phyloP scores from a whole-genome alignment of 2,797 vertebrate species.

The Lepilemur ruficaudatus region DNA sequence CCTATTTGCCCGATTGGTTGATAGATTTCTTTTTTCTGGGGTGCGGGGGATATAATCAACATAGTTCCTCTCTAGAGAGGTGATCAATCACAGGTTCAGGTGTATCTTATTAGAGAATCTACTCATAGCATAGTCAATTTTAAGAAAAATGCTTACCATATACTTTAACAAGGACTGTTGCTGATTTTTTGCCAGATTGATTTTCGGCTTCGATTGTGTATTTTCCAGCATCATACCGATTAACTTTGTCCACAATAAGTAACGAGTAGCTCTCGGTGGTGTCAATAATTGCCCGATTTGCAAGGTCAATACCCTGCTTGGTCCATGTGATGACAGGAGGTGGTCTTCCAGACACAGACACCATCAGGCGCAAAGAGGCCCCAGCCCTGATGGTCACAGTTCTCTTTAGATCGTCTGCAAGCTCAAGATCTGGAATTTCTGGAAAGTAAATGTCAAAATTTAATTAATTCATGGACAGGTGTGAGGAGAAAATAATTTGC shows the following conservation, averaged over 20 bases:
- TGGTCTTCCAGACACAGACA: constrained; percentile 94
- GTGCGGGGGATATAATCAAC: neutral
- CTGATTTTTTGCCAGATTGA: constrained; percentile 96
- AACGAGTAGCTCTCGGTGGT: constrained; percentile 92
- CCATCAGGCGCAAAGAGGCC: constrained; percentile 92
- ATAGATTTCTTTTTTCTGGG: neutral
- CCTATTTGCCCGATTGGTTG: neutral
- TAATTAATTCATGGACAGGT: constrained; percentile 53
- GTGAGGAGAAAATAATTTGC: constrained; percentile 17
- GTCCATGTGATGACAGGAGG: constrained; percentile 93
- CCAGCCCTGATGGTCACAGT: constrained; percentile 96
- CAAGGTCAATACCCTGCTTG: constrained; percentile 94
- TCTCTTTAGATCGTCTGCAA: constrained; percentile 96
- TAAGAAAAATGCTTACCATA: constrained; percentile 89
- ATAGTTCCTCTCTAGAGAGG: neutral
- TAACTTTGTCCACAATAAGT: constrained; percentile 96
- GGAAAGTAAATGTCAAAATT: constrained; percentile 71
- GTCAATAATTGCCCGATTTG: constrained; percentile 95
- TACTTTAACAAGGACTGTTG: constrained; percentile 95
- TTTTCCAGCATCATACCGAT: constrained; percentile 98
- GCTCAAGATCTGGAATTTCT: constrained; percentile 98
- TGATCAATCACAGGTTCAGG: neutral
- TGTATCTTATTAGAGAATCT: neutral
- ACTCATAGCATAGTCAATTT: neutral
- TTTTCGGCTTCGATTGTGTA: constrained; percentile 96